Base-by-base conservation (phyloP, 2,113 vertebrate species). In the Haplochromis vanheusdeni region DNA sequence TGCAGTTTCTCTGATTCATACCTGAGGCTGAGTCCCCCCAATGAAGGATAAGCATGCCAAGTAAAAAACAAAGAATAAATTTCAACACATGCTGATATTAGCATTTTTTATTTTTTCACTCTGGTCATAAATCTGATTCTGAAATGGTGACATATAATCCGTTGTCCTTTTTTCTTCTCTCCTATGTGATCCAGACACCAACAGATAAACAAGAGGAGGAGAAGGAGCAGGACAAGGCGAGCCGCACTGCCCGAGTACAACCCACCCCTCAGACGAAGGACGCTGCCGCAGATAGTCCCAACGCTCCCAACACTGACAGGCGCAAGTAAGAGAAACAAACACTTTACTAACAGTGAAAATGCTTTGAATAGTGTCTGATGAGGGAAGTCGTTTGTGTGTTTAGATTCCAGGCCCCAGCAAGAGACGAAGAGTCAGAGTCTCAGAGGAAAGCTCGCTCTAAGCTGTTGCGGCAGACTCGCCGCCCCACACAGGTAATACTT, bases 371-470 rank as follows among this genome's bases (percentile, higher is more conserved):
- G 31, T 77, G 3, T 49, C 3, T 26, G 40, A 77, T 77, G 26
- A 49, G 6, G 73, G 23, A 49, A 77, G 28, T 33, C 40, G 42
- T 33, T 33, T 55, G 5, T 91, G 56, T 37, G n/a, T 88, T 89
- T 86, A 98, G 98, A 90, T 98, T 96, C 55, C 97, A 98, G 94
- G 97, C 97, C 83, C 97, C 97, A 0, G 96, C 97, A 19, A 95
- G 98, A 56, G 98, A 98, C 2, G 98, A 98, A 89, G 98, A 98
- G 88, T 98, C 98, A 0, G 98, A 98, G 77, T 98, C 97, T 58
- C 98, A 98, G 93, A 96, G 98, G 89, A 98, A 98, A 89, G 98
- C 97, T 40, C 97, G 97, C 40, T 98, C 97, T 3, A 96, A 97
- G 40, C 96, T 98, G 84, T 95, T 98, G 96, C 96, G 97, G 6